Evolutionary conservation across 1,140 invertebrate species (phyloP), one percentile per base, ranked within the genome.

Genomic region (Teleopsis dalmanni): DNA sequence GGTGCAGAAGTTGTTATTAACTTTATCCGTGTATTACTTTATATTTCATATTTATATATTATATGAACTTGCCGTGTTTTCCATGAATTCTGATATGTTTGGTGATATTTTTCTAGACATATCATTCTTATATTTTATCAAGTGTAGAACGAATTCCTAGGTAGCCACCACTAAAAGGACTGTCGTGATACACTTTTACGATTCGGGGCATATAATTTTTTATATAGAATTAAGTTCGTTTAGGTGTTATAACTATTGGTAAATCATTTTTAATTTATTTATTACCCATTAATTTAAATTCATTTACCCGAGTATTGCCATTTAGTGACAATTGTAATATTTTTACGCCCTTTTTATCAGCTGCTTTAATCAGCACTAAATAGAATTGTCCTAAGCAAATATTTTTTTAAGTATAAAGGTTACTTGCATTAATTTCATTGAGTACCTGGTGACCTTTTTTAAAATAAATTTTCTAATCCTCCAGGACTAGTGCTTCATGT

Each of bases 31-130:
- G 21, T 13, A 41, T 40, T 48, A 27, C 19, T 47, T 16, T 48
- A 23, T 36, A 3, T 7, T 43, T 14, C 9, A 10, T 3, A 13
- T 48, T 52, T 47, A 23, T 41, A 41, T 29, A 26, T 34, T 34
- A 27, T 14, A 23, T 47, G 49, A 22, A 29, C 3, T 37, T 25
- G 2, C 26, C 44, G 42, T 26, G 42, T 52, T 47, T 47, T n/a
- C 47, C 45, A 31, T 25, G 47, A 21, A 35, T 42, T 35, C 33
- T 13, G 13, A 35, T 16, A 35, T 35, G 5, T 9, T 6, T 14
- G 5, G 26, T 51, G 34, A 46, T 51, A 23, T 46, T 40, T 31
- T 51, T 51, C 49, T 35, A 46, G 11, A 16, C 37, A 22, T 35
- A 51, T 13, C 25, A 10, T 7, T 19, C 13, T 47, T 26, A 37